Percentiles rank a stretch among this genome's conserved stretches.
These are phyloP conservation scores for Noctilio leporinus DNA, from an alignment of 2,113 vertebrate species.

Conservation along the genomic window DNA sequence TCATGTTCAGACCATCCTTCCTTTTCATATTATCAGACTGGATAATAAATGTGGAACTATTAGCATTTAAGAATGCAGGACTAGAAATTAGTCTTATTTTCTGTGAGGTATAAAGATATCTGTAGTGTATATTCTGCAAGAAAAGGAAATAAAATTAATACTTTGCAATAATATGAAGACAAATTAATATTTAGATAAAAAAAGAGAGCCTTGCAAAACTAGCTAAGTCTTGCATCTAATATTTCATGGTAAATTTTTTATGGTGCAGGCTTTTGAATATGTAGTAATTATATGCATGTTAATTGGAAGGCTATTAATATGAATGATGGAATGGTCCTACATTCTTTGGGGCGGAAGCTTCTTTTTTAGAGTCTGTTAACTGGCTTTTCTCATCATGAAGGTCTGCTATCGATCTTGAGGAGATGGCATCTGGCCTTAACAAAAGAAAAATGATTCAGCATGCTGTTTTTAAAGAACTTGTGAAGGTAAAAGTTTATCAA, in stretches of 20 bases:
- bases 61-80: constrained; percentile 20
- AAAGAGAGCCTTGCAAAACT: constrained; percentile 41
- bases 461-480: constrained; percentile 98
- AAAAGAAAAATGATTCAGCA: constrained; percentile 99
- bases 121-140: background rate
- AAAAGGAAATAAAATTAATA: constrained; percentile 16
- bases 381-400: constrained; percentile 72
- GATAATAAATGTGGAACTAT: background rate
- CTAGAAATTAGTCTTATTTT: constrained; percentile 3
- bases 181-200: constrained; percentile 11
- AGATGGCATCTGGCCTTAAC: constrained; percentile 99
- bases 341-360: background rate
- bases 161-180: background rate
- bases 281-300: background rate
- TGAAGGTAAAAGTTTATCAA: constrained; percentile 86
- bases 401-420: constrained; percentile 97
- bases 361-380: constrained; percentile 20
- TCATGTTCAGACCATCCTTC: background rate
- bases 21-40: background rate
- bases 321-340: background rate
- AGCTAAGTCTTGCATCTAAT: background rate
- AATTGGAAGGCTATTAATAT: constrained; percentile 15
- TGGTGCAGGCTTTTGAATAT: background rate
- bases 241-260: constrained; percentile 6
- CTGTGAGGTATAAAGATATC: background rate